Conservation (phyloP, 2,888 invertebrate genomes). For the Lasiommata megera region DNA sequence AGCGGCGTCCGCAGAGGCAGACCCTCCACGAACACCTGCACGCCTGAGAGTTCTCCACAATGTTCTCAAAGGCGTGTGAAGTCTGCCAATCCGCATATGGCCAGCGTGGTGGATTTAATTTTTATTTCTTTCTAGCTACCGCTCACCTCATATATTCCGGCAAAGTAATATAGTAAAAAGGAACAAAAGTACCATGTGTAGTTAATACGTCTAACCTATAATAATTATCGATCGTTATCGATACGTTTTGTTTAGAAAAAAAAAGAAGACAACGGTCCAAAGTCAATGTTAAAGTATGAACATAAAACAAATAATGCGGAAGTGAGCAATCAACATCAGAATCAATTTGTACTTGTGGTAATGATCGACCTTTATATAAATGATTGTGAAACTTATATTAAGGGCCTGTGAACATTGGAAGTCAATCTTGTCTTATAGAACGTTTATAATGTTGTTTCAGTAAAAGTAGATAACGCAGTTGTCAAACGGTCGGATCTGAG, state of each 20-base stretch:
- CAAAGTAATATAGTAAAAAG: too few relatives aligned
- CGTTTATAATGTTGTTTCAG: too few relatives aligned
- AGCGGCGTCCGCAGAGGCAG: too few relatives aligned
- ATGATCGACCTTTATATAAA: constrained; percentile 66
- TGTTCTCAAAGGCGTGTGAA: too few relatives aligned
- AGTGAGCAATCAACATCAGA: constrained; percentile 72
- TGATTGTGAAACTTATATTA: constrained; percentile 69
- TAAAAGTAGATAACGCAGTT: neutral
- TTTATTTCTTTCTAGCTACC: too few relatives aligned
- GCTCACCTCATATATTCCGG: too few relatives aligned
- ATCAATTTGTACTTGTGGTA: constrained; percentile 57
- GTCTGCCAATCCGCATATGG: too few relatives aligned
- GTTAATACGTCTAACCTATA: neutral
- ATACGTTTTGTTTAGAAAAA: constrained; percentile 43
- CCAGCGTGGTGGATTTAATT: too few relatives aligned
- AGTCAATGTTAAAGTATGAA: constrained; percentile 40
- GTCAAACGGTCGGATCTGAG: too few relatives aligned
- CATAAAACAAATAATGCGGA: constrained; percentile 62
- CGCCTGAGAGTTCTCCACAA: too few relatives aligned
- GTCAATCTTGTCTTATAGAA: constrained; percentile 7
- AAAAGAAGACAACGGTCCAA: constrained; percentile 44
- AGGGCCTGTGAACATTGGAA: constrained; percentile 21
- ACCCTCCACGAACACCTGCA: too few relatives aligned
- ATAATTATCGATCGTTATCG: constrained; percentile 32
- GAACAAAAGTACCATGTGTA: neutral